Evolutionary conservation across 2,888 invertebrate species (phyloP).

Genomic region (Drosophila nr. fundita): DNA sequence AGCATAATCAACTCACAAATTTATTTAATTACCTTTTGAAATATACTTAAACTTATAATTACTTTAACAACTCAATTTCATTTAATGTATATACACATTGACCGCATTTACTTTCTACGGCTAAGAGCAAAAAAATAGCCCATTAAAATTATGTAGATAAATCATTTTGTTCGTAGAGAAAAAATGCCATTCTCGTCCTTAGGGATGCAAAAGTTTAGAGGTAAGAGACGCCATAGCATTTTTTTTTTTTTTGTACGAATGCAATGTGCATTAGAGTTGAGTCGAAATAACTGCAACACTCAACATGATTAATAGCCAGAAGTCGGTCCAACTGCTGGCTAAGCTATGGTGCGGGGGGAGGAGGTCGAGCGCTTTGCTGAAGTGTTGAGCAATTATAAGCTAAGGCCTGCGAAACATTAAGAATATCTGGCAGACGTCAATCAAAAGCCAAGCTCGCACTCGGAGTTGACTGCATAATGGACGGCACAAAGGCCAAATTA

Average conservation of each 20-base stretch:
- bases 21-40: neutral
- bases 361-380: constrained; percentile 33
- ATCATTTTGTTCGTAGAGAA: constrained; percentile 17
- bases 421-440: constrained; percentile 79
- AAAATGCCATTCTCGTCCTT: neutral
- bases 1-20: too few species aligned
- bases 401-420: constrained; percentile 65
- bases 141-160: constrained; percentile 21
- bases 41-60: neutral
- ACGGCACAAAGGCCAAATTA: constrained; percentile 75
- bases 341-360: neutral
- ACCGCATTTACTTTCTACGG: neutral
- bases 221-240: constrained; percentile 11
- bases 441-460: constrained; percentile 58
- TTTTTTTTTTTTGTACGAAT: constrained; percentile 23
- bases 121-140: neutral
- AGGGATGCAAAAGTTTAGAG: neutral
- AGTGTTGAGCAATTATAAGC: constrained; percentile 77
- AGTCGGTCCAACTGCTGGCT: constrained; percentile 22
- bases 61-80: neutral
- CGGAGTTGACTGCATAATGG: constrained; percentile 61
- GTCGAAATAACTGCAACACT: constrained; percentile 51
- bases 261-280: constrained; percentile 63
- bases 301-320: constrained; percentile 65
- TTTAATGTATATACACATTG: neutral